Base-by-base conservation (phyloP, 2,113 vertebrate species). In the Suricata suricatta region DNA sequence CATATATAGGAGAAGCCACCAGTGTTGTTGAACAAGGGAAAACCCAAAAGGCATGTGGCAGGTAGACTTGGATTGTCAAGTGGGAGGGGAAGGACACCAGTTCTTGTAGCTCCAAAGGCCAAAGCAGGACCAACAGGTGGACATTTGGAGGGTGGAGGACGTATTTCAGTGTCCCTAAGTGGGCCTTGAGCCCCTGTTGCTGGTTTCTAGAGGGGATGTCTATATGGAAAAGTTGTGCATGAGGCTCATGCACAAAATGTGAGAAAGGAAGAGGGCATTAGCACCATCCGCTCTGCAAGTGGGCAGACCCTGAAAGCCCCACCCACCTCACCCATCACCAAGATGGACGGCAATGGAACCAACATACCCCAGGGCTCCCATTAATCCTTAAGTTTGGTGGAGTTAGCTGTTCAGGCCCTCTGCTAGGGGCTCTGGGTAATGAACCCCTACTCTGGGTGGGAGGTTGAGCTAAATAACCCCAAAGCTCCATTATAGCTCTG, bases 331-430 rank as follows among this genome's bases (percentile, higher is more conserved):
- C 11, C 3, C 16, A 77, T 47, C 57, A 33, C n/a, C 6, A 4
- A 7, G 44, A 44, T 0, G 5, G 23, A n/a, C 0, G 2, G 14
- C 19, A 17, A 4, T 2, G 44, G 23, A n/a, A 31, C 25, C 44
- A 38, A 33, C 4, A 1, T 2, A 2, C 19, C 21, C 3, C 27
- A 1, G 64, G 29, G 33, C 0, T 0, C 23, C 31, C 38, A 0
- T n/a, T 8, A 27, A 15, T 25, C 77, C 54, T 57, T 38, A 25
- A 50, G 8, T 44, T 6, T 52, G 38, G 19, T 12, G 29, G 47
- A 33, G 17, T 64, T 68, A n/a, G 38, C 27, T 0, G 2, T 25
- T 79, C 47, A 63, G 35, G 44, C 15, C 52, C 2, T 6, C 21
- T 6, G 15, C 2, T 9, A 2, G 35, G 77, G 31, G n/a, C 57